A percentile compares a stretch with the other conserved stretches of the same genome.
These are phyloP conservation scores for Drosophila mojavensis DNA, from an alignment of 1,140 invertebrate species.

Conservation along the genomic window DNA sequence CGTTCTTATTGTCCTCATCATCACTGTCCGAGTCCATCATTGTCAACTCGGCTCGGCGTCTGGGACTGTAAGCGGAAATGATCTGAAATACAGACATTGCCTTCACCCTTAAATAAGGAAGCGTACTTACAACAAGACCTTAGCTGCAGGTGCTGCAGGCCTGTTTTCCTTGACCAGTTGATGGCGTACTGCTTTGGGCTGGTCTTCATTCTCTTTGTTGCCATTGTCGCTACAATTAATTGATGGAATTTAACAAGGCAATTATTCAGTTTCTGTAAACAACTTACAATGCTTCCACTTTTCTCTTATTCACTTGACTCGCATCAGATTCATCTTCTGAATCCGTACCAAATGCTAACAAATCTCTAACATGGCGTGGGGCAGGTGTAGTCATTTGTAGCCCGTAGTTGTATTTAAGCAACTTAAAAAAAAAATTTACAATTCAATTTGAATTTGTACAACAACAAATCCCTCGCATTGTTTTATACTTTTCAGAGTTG, in stretches of 20 bases:
- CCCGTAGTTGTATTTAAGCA: neutral
- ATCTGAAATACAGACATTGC: neutral
- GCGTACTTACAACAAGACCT: conserved; percentile 37
- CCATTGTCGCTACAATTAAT: conserved; percentile 11
- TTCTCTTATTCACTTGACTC: neutral
- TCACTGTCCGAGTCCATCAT: conserved; percentile 76
- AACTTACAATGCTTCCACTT: conserved; percentile 19
- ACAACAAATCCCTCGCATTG: conserved; percentile 28
- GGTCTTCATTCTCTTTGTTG: conserved; percentile 45
- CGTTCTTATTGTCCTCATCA: conserved; percentile 63
- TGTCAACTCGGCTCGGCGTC: conserved; percentile 65
- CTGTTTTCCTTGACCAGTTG: conserved; percentile 1
- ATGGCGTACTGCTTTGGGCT: neutral
- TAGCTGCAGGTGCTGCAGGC: neutral
- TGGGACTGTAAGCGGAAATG: conserved; percentile 52
- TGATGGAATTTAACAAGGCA: neutral
- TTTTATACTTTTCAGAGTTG: neutral
- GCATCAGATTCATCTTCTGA: conserved; percentile 72
- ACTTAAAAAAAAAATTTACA: conserved; percentile 24
- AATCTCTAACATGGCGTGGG: conserved; percentile 72
- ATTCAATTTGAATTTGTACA: conserved; percentile 45
- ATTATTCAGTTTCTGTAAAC: neutral
- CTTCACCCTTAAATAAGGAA: too few species aligned
- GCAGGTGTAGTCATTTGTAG: conserved; percentile 65
- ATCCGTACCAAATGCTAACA: conserved; percentile 61